Evolutionary conservation across 2,797 vertebrate genomes (phyloP).

Genomic region (Dendrocincla fuliginosa): DNA sequence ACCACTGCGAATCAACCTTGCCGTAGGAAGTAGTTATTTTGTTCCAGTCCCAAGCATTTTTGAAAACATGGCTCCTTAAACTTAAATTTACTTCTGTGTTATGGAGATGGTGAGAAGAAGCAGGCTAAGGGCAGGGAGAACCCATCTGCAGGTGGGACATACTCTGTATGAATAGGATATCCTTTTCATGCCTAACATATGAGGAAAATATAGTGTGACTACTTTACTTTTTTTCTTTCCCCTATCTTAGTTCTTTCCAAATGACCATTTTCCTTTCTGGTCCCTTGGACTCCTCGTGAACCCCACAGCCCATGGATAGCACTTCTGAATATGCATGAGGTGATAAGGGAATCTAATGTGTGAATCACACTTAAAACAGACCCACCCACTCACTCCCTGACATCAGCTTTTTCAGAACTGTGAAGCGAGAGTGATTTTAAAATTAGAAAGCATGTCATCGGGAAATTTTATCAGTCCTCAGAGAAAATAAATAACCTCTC

Average conservation of each 20-base stretch:
- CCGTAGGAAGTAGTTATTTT: not conserved
- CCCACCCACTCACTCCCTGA: constrained; percentile 77
- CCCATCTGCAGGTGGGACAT: not conserved
- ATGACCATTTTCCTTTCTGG: not conserved
- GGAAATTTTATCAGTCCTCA: constrained; percentile 78
- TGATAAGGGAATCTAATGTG: constrained; percentile 76
- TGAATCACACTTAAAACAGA: constrained; percentile 82
- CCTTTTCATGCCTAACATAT: not conserved
- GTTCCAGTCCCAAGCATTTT: not conserved
- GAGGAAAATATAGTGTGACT: not conserved
- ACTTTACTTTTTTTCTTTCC: not conserved
- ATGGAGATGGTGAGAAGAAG: not conserved
- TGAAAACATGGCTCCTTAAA: not conserved
- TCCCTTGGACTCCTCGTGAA: not conserved
- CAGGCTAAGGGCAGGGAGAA: not conserved
- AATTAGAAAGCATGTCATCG: constrained; percentile 82
- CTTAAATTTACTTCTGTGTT: not conserved
- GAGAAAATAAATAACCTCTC: constrained; percentile 79
- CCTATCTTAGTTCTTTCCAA: not conserved
- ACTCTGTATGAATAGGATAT: not conserved
- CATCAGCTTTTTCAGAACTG: constrained; percentile 78
- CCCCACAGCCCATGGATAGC: constrained; percentile 52
- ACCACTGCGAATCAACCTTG: not conserved
- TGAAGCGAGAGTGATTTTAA: constrained; percentile 79
- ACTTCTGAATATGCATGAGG: constrained; percentile 76